Conservation (phyloP, 2,888 invertebrate species). For the Helleia helle region DNA sequence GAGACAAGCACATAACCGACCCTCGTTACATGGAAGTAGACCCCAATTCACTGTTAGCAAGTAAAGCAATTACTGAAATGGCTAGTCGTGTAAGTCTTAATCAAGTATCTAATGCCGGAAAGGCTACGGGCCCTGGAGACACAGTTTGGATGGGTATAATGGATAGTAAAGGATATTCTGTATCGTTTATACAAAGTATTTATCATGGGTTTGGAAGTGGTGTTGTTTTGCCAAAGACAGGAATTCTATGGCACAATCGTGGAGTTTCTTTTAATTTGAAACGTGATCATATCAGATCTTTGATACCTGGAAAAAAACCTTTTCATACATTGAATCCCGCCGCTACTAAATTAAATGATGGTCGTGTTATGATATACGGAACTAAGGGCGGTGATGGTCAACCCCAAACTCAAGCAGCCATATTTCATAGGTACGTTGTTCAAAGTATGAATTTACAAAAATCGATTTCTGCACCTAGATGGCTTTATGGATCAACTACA, state of each 20-base stretch:
- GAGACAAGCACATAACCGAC: constrained; percentile 44
- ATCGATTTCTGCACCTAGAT: constrained; percentile 45
- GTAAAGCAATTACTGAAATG: constrained; percentile 36
- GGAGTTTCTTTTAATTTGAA: constrained; percentile 43
- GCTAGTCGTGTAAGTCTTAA: constrained; percentile 36
- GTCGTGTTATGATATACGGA: constrained; percentile 53
- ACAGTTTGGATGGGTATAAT: constrained; percentile 62
- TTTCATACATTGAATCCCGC: constrained; percentile 56
- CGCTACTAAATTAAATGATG: constrained; percentile 50
- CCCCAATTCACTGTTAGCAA: constrained; percentile 36
- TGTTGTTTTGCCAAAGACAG: constrained; percentile 50
- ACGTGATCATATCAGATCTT: constrained; percentile 32
- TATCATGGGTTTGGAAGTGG: constrained; percentile 52
- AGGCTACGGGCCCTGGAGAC: constrained; percentile 47
- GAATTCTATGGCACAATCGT: constrained; percentile 59
- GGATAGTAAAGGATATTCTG: constrained; percentile 57
- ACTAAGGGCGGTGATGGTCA: constrained; percentile 61
- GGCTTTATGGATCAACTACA: constrained; percentile 42
- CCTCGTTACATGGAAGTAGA: constrained; percentile 46
- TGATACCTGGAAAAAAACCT: constrained; percentile 58
- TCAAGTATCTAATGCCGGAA: constrained; percentile 27
- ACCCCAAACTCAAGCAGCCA: constrained; percentile 54
- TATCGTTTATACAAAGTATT: constrained; percentile 59
- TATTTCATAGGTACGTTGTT: constrained; percentile 58
- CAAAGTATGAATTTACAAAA: constrained; percentile 43